Evolutionary conservation across 2,113 vertebrate genomes (phyloP).

Genomic region (Talpa occidentalis): DNA sequence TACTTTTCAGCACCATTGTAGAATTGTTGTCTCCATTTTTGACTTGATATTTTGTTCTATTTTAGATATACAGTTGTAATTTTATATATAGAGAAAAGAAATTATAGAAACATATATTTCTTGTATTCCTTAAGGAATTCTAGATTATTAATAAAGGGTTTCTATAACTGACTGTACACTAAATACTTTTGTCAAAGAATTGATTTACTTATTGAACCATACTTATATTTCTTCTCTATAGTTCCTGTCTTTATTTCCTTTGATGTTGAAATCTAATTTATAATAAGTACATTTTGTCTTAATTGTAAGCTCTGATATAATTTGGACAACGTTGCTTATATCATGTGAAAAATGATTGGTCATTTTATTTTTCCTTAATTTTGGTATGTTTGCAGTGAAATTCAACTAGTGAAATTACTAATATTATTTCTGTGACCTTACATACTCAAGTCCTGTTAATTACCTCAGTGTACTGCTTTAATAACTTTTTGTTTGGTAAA

Average conservation of each 20-base stretch:
- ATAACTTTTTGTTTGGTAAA: conserved; percentile 19
- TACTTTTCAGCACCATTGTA: conserved; percentile 5
- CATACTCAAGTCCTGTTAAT: not conserved
- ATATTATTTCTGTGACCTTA: conserved; percentile 6
- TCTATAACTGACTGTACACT: not conserved
- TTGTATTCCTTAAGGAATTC: not conserved
- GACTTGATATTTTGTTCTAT: not conserved
- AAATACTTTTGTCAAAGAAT: not conserved
- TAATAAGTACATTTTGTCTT: conserved; percentile 42
- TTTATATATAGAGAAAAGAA: not conserved
- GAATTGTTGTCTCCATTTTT: conserved; percentile 4
- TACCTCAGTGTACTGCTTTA: conserved; percentile 14
- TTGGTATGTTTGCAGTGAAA: conserved; percentile 12
- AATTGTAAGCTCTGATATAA: conserved; percentile 42
- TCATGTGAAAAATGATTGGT: not conserved
- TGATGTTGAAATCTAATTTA: conserved; percentile 54
- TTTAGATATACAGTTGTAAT: not conserved
- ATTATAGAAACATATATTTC: not conserved
- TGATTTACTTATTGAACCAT: conserved; percentile 9
- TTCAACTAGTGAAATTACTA: conserved; percentile 42
- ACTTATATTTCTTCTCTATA: not conserved
- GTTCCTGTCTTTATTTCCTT: conserved; percentile 37
- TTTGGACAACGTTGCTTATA: conserved; percentile 22
- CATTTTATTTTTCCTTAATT: conserved; percentile 35
- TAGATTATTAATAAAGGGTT: not conserved